Percentiles rank a stretch among this genome's conserved stretches.
Conservation (phyloP, 2,888 invertebrate genomes). For the Zygogramma bicolorata region DNA sequence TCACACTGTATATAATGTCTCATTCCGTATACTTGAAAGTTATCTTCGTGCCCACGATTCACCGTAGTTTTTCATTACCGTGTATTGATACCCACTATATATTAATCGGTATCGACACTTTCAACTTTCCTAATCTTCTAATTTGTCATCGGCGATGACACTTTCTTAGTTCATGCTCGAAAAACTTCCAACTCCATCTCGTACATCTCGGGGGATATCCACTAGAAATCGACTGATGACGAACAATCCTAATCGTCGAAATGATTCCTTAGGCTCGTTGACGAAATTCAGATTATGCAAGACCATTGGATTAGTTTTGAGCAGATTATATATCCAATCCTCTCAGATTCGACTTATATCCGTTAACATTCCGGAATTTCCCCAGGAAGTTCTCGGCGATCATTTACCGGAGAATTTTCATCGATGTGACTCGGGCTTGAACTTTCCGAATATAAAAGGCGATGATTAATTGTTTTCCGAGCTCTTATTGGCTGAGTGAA, state of each 20-base stretch:
- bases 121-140: too few relatives aligned
- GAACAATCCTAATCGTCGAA: not conserved
- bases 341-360: conserved; percentile 7
- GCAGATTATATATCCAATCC: not conserved
- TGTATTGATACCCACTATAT: too few relatives aligned
- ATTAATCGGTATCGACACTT: too few relatives aligned
- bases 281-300: not conserved
- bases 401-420: conserved; percentile 29
- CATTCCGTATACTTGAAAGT: too few relatives aligned
- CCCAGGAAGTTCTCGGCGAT: conserved; percentile 21
- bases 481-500: conserved; percentile 36
- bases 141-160: too few relatives aligned
- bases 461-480: conserved; percentile 35
- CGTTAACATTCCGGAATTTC: conserved; percentile 15
- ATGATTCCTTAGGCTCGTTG: conserved; percentile 1
- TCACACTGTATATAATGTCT: too few relatives aligned
- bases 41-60: too few relatives aligned
- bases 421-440: conserved; percentile 27
- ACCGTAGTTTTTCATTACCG: too few relatives aligned
- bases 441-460: conserved; percentile 37
- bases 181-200: not conserved
- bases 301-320: not conserved
- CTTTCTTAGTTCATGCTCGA: too few relatives aligned
- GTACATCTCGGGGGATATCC: not conserved
- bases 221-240: not conserved